Evolutionary conservation across 2,888 invertebrate genomes (phyloP).

Genomic region (Muschampia plurimacula): DNA sequence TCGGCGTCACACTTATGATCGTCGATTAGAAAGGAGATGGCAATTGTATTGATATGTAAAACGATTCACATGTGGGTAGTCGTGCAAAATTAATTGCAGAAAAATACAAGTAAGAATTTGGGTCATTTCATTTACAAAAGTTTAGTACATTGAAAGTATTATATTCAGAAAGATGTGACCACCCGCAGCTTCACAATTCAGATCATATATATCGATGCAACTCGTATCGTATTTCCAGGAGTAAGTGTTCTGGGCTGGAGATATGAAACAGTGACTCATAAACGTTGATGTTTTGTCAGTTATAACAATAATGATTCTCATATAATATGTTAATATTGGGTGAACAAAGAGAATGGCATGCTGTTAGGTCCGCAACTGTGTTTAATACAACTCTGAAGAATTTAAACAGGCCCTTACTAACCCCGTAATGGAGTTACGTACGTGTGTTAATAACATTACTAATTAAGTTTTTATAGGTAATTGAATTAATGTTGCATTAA

Average conservation of each 20-base stretch:
- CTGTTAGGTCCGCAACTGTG: constrained; percentile 10
- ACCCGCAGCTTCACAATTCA: constrained; percentile 26
- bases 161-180: constrained; percentile 18
- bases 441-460: constrained; percentile 19
- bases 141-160: constrained; percentile 33
- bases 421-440: constrained; percentile 14
- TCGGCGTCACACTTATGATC: constrained; percentile 78
- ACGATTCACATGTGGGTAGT: constrained; percentile 69
- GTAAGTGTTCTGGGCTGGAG: constrained; percentile 23
- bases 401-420: constrained; percentile 21
- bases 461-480: constrained; percentile 35
- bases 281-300: constrained; percentile 19
- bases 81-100: constrained; percentile 56
- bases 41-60: constrained; percentile 74
- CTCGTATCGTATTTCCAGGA: constrained; percentile 26
- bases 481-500: constrained; percentile 47
- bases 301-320: constrained; percentile 14
- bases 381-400: constrained; percentile 37
- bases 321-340: constrained; percentile 24
- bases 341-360: constrained; percentile 41
- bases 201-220: constrained; percentile 4
- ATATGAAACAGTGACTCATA: constrained; percentile 28
- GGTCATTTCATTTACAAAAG: constrained; percentile 33
- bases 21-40: constrained; percentile 81
- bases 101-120: constrained; percentile 47